Evolutionary conservation across 2,888 invertebrate genomes (phyloP), one percentile per base, ranked within the genome.

Genomic region (Amiota minor): DNA sequence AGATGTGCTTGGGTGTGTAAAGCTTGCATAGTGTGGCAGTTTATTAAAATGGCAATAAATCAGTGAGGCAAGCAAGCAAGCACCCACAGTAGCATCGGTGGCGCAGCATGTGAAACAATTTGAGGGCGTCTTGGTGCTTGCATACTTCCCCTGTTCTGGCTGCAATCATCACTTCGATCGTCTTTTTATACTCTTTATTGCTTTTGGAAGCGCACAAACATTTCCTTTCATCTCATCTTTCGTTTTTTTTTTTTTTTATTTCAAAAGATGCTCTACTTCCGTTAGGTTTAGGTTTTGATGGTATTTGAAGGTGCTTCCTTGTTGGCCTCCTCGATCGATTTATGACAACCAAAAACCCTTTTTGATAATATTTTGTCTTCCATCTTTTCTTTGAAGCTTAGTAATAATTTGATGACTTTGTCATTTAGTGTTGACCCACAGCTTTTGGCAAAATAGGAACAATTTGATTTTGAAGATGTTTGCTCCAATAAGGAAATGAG

Each of bases 11-110:
- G 71, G 14, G 10, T 50, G 14, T 50, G 47, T 70, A 47, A 61
- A 64, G 75, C 75, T 55, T 62, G 46, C 72, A 62, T 72, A 72
- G 71, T 74, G 77, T 68, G 68, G 72, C 69, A 64, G 71, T 69
- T 77, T 77, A 83, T 83, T 78, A 79, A 81, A 80, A 78, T 80
- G 84, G 76, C 82, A 83, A 84, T 84, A 84, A 84, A 84, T 84
- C 83, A 72, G 71, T 53, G 56, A 64, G 46, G 53, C 53, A 50
- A 71, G 16, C 71, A 23, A n/a, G 61, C 23, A 71, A 69, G 14
- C n/a, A n/a, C n/a, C 71, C 71, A 67, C 59, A 35, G 62, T 61
- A 49, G 73, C 71, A 71, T 72, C 49, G 49, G n/a, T 53, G 59
- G n/a, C n/a, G 67, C 67, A 35, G 67, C 4, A 50, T 35, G 14